Conservation (phyloP, 2,113 vertebrate species). For the Pseudorasbora parva region DNA sequence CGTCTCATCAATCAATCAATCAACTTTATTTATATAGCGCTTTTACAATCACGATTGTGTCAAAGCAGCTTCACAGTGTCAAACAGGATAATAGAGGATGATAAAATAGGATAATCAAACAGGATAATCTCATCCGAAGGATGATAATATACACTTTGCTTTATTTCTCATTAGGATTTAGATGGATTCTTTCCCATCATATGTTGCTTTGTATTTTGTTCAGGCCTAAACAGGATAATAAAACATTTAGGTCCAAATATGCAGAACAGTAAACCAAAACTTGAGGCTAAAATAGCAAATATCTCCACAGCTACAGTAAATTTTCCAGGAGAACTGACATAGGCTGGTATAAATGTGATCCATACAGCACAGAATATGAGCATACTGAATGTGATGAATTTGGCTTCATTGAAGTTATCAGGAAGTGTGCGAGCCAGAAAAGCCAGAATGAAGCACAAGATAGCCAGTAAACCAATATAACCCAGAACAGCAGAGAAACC, state of each 20-base stretch:
- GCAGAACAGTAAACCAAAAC: constrained; percentile 12
- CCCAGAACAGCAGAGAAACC: not conserved
- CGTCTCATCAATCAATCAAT: no score
- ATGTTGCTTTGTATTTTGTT: constrained; percentile 26
- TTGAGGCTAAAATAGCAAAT: constrained; percentile 28
- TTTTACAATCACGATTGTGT: no score
- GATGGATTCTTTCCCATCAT: no score
- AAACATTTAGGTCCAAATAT: constrained; percentile 71
- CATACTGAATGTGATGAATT: constrained; percentile 37
- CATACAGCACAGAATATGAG: constrained; percentile 33
- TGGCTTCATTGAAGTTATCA: constrained; percentile 35
- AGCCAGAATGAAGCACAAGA: constrained; percentile 57
- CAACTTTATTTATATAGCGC: no score
- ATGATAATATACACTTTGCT: no score
- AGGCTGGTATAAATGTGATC: constrained; percentile 28
- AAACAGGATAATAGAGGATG: no score
- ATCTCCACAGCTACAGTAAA: constrained; percentile 38
- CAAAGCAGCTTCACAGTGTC: no score
- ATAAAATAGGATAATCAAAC: no score
- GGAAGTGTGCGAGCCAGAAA: constrained; percentile 11
- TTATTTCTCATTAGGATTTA: no score
- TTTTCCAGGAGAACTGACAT: constrained; percentile 35
- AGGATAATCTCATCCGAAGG: no score
- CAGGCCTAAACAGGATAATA: constrained; percentile 68
- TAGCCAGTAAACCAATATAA: not conserved